Conservation (phyloP, 2,113 vertebrate species). For the Pangasianodon gigas region DNA sequence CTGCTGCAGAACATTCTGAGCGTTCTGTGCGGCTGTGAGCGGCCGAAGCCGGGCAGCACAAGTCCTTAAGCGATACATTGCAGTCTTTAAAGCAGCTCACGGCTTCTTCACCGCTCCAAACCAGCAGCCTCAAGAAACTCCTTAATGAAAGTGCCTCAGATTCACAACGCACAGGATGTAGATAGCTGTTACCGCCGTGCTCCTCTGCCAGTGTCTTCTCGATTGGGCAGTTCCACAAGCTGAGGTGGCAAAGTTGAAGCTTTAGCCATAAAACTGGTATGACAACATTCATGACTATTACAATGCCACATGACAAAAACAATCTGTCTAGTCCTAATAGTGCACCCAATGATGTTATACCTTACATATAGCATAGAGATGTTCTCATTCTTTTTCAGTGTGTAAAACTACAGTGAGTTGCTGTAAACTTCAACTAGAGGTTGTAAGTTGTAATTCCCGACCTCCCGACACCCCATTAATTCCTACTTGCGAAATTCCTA, state of each 20-base stretch:
- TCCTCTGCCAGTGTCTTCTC: background rate
- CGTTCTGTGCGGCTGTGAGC: slow-evolving; percentile 78
- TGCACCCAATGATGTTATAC: background rate
- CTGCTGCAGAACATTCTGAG: slow-evolving; percentile 73
- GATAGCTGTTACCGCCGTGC: background rate
- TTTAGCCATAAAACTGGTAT: background rate
- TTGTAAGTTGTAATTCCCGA: too few relatives aligned
- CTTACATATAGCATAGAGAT: background rate
- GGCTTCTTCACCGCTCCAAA: slow-evolving; percentile 42
- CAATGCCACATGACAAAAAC: too few relatives aligned
- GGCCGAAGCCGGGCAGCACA: slow-evolving; percentile 83
- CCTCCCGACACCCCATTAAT: too few relatives aligned
- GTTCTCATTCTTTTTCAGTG: background rate
- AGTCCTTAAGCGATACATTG: slow-evolving; percentile 92
- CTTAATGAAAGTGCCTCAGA: background rate
- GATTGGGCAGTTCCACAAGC: background rate
- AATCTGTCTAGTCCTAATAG: background rate
- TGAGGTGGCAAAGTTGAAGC: too few relatives aligned
- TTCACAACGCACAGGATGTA: background rate
- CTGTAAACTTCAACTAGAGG: too few relatives aligned
- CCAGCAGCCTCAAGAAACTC: background rate
- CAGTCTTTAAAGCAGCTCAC: slow-evolving; percentile 62
- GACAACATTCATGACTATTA: background rate
- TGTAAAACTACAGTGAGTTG: too few relatives aligned
- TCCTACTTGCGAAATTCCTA: too few relatives aligned